Evolutionary conservation across 64 coral and sea anemone species (phyloP), one percentile per base, ranked within the genome.

Genomic region (Porites lutea): DNA sequence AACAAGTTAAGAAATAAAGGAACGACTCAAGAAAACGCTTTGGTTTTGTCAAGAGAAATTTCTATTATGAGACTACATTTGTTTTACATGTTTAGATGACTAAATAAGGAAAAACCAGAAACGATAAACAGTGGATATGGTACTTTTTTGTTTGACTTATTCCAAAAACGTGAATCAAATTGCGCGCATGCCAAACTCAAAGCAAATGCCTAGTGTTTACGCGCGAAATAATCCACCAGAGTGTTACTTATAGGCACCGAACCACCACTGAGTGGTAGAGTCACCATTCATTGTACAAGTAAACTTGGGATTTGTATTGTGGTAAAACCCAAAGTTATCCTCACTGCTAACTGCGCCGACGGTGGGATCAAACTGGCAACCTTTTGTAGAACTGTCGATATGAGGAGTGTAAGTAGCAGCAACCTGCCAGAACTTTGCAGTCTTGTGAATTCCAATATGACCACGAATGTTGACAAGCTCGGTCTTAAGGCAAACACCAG

Each of bases 251-350:
- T 90, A 77, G 52, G 75, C 88, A 16, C 88, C 88, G 13, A 90
- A 79, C 88, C 88, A 90, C 88, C 88, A 90, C 88, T 90, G 73
- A 6, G 88, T 80, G 49, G 88, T 90, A 16, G 74, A 66, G 50
- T 80, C 20, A 2, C 69, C 88, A 23, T 67, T 46, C 53, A 37
- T 71, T 3, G 89, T 87, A 46, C 93, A 89, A 49, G 82, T 78
- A 69, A 95, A 95, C 0, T 88, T 88, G 9, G 69, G 68, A 21
- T 92, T 95, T 13, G 18, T 75, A 0, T 14, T 1, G 13, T 1
- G 13, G 74, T 95, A 88, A 67, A 22, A 88, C 9, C 89, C 94
- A 77, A 95, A 95, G 22, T 95, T 69, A 69, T 96, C 82, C 21
- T 89, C 94, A 2, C 16, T 62, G 7, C 0, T 3, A 59, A 70